phyloP scores from a whole-genome alignment of 2,113 vertebrate species.

The Peromyscus polionotus region DNA sequence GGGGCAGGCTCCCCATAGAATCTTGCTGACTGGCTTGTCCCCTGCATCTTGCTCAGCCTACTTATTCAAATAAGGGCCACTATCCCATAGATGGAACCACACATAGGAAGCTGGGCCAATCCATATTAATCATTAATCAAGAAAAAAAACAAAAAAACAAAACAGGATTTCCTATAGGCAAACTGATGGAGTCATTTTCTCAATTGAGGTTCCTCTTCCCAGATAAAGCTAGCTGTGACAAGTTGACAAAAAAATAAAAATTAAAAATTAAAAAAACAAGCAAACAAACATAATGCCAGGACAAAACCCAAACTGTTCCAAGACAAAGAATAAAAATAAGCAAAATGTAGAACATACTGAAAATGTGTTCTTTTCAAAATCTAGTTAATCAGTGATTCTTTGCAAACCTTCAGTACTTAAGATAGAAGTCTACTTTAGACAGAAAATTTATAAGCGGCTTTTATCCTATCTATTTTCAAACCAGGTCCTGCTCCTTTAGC shows the following conservation, averaged over 20 bases:
- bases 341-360: neutral
- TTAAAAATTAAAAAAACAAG: no score
- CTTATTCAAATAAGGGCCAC: neutral
- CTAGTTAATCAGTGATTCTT: neutral
- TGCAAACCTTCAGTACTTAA: neutral
- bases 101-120: neutral
- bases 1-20: no score
- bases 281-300: neutral
- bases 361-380: neutral
- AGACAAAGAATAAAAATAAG: neutral
- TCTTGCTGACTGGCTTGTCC: neutral
- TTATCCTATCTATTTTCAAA: neutral
- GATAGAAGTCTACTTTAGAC: neutral
- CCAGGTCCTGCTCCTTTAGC: neutral
- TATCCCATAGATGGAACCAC: no score
- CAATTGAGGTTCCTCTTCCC: neutral
- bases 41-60: no score
- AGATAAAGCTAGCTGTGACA: neutral
- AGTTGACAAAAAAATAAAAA: neutral
- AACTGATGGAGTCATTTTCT: neutral
- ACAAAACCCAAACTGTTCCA: neutral
- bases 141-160: no score
- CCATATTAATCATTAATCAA: neutral
- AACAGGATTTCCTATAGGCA: neutral
- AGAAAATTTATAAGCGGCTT: neutral